phyloP scores from a whole-genome alignment of 2,797 vertebrate species.

The Todus mexicanus region DNA sequence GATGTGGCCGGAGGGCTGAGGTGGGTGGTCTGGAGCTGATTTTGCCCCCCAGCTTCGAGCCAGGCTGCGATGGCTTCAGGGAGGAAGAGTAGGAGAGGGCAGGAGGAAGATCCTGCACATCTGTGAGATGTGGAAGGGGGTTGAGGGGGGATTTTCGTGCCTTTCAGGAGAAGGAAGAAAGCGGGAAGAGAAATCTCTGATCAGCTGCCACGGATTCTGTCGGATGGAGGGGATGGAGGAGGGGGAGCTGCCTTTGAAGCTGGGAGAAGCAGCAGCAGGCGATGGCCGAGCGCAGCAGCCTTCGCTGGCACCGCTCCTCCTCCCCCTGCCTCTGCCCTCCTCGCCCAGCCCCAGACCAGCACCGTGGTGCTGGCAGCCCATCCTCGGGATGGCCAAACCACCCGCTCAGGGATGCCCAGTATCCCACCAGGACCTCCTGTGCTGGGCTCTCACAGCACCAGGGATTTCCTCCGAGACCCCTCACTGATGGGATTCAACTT shows the following conservation, averaged over 20 bases:
- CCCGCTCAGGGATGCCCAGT: background rate
- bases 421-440: rapidly evolving
- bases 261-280: background rate
- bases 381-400: background rate
- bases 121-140: background rate
- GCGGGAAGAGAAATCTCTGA: background rate
- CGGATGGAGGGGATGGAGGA: background rate
- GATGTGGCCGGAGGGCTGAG: rapidly evolving
- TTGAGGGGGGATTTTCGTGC: background rate
- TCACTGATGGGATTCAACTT: background rate
- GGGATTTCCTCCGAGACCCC: background rate
- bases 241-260: background rate
- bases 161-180: background rate
- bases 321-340: background rate
- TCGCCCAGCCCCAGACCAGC: background rate
- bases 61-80: background rate
- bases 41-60: background rate
- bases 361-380: rapidly evolving
- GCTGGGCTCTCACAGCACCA: background rate
- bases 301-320: background rate
- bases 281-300: background rate
- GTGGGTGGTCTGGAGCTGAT: background rate
- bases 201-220: background rate
- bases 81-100: background rate
- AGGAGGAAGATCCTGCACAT: background rate